Evolutionary conservation across 2,797 vertebrate genomes (phyloP).

Genomic region (Gallinago stenura): DNA sequence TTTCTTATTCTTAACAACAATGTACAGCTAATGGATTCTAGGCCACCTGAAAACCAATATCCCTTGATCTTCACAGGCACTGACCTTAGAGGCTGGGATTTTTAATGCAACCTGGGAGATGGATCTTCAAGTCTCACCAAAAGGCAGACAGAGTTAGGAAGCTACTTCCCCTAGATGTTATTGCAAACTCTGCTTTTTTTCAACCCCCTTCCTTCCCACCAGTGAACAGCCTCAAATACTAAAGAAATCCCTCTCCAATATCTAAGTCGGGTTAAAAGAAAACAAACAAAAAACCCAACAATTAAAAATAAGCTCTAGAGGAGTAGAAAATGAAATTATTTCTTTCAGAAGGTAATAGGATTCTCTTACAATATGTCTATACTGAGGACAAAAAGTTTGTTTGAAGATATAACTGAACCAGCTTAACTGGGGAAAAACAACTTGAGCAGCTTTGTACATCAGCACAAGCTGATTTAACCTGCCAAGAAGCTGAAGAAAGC

Average conservation of each 20-base stretch:
- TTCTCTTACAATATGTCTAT: neutral
- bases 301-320: neutral
- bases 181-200: neutral
- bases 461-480: constrained; percentile 11
- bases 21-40: neutral
- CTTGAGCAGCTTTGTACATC: neutral
- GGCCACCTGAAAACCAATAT: neutral
- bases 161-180: neutral
- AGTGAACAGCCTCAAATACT: neutral
- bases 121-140: neutral
- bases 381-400: neutral
- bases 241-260: neutral
- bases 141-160: neutral
- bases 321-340: neutral
- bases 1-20: neutral
- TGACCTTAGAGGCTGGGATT: neutral
- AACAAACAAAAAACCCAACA: neutral
- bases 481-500: constrained; percentile 47
- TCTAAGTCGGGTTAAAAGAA: neutral
- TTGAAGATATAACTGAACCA: neutral
- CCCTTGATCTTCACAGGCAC: neutral
- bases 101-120: neutral
- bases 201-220: neutral
- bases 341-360: neutral
- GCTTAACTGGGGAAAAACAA: neutral